These are phyloP conservation scores for Notodonta dromedarius DNA, from an alignment of 2,888 invertebrate species.

Conservation along the genomic window DNA sequence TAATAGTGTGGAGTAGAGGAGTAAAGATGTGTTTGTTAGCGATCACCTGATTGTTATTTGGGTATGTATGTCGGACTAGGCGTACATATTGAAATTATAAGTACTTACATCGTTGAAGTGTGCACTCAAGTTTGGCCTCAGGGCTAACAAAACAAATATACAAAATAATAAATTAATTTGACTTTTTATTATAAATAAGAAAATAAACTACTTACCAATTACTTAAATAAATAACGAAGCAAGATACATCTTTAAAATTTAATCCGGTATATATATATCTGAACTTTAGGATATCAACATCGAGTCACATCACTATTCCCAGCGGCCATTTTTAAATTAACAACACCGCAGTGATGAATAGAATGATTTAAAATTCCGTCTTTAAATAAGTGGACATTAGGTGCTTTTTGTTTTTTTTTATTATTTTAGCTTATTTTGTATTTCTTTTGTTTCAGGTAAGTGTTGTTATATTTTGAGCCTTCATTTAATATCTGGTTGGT, in stretches of 20 bases:
- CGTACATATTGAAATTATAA: too few relatives aligned
- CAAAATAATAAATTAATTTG: too few relatives aligned
- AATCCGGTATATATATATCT: neutral
- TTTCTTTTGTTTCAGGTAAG: constrained; percentile 43
- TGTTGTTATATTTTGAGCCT: constrained; percentile 31
- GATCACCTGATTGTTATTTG: too few relatives aligned
- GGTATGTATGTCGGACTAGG: too few relatives aligned
- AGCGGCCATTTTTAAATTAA: constrained; percentile 70
- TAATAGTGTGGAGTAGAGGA: neutral
- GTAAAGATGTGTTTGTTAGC: too few relatives aligned
- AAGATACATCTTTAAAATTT: too few relatives aligned
- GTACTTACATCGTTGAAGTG: too few relatives aligned
- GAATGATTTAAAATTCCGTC: constrained; percentile 35
- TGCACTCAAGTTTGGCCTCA: too few relatives aligned
- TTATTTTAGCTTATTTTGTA: constrained; percentile 21
- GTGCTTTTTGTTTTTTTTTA: constrained; percentile 19
- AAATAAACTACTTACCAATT: too few relatives aligned
- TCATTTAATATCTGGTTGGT: neutral
- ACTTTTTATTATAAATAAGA: too few relatives aligned
- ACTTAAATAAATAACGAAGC: too few relatives aligned
- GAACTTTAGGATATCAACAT: constrained; percentile 15
- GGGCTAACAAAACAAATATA: too few relatives aligned
- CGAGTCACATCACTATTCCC: constrained; percentile 19
- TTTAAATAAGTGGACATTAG: constrained; percentile 30
- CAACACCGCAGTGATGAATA: constrained; percentile 57